Evolutionary conservation across 2,797 vertebrate species (phyloP), one percentile per base, ranked within the genome.

Genomic region (Manis javanica): DNA sequence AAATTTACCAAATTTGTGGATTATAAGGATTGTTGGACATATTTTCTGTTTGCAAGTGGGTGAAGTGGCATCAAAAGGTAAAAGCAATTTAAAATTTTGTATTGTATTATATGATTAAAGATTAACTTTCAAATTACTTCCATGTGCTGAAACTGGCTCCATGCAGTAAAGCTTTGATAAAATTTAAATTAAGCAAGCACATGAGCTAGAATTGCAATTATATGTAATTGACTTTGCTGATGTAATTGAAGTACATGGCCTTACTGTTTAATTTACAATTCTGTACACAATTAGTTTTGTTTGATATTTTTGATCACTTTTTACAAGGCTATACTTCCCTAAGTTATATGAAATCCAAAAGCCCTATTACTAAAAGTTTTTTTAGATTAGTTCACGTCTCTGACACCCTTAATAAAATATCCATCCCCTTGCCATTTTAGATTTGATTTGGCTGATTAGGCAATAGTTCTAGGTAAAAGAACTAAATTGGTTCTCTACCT

Each of bases 271-370:
- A 92, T 94, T 96, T 96, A 91, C 87, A 96, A 97, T 97, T 97
- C 94, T 95, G 94, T 87, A 95, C 74, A 94, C 91, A 97, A 97
- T 97, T 97, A 95, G 92, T 96, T 96, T 66, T 91, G 81, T 89
- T 37, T 89, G 78, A 96, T 94, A 94, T 92, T 96, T 90, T 92
- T 95, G 57, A 95, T 97, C 87, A 97, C 91, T 91, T 96, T 96
- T 94, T 96, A 90, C 49, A 94, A 78, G 79, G 69, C 78, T 66
- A 37, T 96, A 68, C 63, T 95, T 92, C 92, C 91, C 78, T 57
- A 68, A 55, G 82, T 88, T 95, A 77, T 57, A 59, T 90, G 94
- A 94, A 96, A 82, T 88, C 68, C 49, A 77, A 90, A 86, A 77
- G 84, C 10, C 59, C 49, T 77, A 31, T 92, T 96, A 85, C 93